A percentile compares a stretch with the other conserved stretches of the same genome.
Evolutionary conservation across 2,113 vertebrate species (phyloP).

Genomic region (Coptodon bakossiorum): DNA sequence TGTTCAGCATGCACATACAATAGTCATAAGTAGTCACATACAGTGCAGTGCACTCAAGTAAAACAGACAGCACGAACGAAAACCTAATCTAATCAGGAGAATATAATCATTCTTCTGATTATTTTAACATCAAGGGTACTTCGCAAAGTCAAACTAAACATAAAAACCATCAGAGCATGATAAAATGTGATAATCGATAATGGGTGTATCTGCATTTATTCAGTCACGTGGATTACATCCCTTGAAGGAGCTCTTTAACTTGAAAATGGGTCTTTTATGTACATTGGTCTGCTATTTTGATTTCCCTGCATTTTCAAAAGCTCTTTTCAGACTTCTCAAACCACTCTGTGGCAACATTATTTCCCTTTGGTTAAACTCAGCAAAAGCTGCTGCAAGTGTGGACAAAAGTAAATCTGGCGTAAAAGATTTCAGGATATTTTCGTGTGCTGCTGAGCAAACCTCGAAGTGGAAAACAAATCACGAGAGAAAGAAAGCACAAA

Average conservation of each 20-base stretch:
- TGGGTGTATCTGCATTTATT: neutral
- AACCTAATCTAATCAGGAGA: neutral
- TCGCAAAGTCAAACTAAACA: constrained; percentile 38
- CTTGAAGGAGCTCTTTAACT: neutral
- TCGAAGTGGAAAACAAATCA: neutral
- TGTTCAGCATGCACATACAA: neutral
- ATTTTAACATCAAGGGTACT: neutral
- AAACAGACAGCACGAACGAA: neutral
- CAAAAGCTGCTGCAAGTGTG: neutral
- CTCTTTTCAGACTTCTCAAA: neutral
- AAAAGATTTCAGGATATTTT: neutral
- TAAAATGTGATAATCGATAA: constrained; percentile 5
- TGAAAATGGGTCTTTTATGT: neutral
- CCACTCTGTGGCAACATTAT: neutral
- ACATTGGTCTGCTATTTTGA: neutral
- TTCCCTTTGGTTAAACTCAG: neutral
- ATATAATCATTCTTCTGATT: neutral
- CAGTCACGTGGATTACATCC: neutral
- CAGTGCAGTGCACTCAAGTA: neutral
- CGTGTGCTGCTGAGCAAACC: neutral
- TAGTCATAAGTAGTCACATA: neutral
- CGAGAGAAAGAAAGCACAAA: neutral
- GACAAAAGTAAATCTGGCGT: neutral
- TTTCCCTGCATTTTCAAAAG: constrained; percentile 1
- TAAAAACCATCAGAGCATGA: constrained; percentile 11